These are phyloP conservation scores for Microcebus lehilahytsara DNA, from an alignment of 2,113 vertebrate genomes.

Conservation along the genomic window DNA sequence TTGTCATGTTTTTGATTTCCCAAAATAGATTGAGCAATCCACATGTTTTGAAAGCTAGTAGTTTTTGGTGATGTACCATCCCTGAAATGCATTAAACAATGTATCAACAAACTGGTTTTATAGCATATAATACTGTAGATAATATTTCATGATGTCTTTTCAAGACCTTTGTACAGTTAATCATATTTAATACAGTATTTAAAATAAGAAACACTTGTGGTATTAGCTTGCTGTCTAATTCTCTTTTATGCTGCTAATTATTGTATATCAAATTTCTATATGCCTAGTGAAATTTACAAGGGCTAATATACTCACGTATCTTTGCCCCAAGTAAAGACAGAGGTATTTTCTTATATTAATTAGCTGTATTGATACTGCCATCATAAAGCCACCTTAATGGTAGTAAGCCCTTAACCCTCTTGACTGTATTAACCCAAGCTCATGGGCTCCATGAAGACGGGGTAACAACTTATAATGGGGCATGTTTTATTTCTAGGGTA, in stretches of 20 bases:
- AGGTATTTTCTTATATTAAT: background rate
- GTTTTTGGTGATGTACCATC: background rate
- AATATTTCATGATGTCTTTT: background rate
- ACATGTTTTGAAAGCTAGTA: background rate
- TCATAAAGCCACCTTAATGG: background rate
- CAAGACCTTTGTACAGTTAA: background rate
- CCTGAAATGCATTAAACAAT: background rate
- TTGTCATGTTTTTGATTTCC: background rate
- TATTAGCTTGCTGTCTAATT: background rate
- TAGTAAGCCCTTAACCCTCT: background rate
- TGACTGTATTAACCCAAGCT: background rate
- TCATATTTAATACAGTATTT: background rate
- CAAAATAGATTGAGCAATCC: background rate
- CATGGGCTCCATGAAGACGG: background rate
- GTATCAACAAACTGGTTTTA: background rate
- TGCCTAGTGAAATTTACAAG: background rate
- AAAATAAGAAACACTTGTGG: background rate
- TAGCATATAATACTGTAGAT: background rate
- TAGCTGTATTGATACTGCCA: background rate
- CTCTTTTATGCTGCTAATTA: background rate
- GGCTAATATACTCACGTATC: background rate
- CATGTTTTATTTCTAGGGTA: background rate
- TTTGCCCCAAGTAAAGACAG: background rate
- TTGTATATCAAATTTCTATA: background rate
- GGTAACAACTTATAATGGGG: background rate